Conservation (phyloP, 1,140 invertebrate species). For the Drosophila elegans region DNA sequence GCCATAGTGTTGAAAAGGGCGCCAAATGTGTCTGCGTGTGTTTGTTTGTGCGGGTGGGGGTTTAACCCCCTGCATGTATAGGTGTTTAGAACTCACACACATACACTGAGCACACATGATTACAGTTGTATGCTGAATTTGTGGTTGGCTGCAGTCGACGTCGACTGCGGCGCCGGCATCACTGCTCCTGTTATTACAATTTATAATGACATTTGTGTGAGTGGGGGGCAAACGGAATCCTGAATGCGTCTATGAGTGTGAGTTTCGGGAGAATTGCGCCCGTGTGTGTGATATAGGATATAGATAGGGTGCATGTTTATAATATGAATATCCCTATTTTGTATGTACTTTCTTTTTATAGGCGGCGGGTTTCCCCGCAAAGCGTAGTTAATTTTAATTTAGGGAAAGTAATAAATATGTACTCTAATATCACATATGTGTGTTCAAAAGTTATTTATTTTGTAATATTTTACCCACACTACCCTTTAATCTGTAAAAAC, state of each 20-base stretch:
- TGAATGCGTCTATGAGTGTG: constrained; percentile 29
- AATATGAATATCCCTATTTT: constrained; percentile 73
- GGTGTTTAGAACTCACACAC: constrained; percentile 71
- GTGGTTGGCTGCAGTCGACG: constrained; percentile 69
- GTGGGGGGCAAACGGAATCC: constrained; percentile 39
- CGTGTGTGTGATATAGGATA: constrained; percentile 68
- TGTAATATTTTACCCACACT: no score
- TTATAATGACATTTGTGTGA: constrained; percentile 80
- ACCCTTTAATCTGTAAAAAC: no score
- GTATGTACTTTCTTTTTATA: constrained; percentile 34
- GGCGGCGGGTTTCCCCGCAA: background rate
- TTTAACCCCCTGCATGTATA: constrained; percentile 52
- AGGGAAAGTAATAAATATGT: background rate
- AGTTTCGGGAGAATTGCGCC: constrained; percentile 42
- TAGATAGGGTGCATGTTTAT: constrained; percentile 68
- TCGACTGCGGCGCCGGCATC: constrained; percentile 43
- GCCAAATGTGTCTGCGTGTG: constrained; percentile 62
- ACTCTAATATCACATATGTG: no score
- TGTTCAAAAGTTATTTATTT: no score
- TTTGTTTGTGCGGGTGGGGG: constrained; percentile 24
- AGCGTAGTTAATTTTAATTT: background rate
- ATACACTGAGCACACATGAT: constrained; percentile 78
- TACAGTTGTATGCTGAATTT: constrained; percentile 84
- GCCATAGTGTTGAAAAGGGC: constrained; percentile 80
- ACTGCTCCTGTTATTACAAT: constrained; percentile 80